These are phyloP conservation scores for Sebastes flavidus DNA, from an alignment of 2,797 vertebrate genomes.

Conservation along the genomic window DNA sequence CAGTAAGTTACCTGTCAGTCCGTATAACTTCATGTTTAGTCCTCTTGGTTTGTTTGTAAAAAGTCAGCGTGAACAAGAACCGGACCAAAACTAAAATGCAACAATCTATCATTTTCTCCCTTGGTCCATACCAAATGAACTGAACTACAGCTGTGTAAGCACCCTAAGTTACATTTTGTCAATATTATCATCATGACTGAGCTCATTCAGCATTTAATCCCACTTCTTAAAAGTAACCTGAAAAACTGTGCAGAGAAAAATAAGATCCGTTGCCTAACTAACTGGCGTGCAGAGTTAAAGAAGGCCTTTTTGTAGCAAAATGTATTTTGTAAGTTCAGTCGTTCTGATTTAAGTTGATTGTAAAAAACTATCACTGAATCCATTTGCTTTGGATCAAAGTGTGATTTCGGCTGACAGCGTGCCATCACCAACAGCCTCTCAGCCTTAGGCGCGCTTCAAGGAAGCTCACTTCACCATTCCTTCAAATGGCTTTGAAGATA, in stretches of 20 bases:
- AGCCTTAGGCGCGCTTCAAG: constrained; percentile 38
- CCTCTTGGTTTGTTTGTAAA: too few relatives aligned
- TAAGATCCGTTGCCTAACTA: neutral
- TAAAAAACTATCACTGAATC: constrained; percentile 12
- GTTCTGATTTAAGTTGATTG: constrained; percentile 22
- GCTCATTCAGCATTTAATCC: neutral
- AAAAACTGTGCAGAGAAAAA: constrained; percentile 3
- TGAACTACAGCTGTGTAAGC: neutral
- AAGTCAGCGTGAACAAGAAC: too few relatives aligned
- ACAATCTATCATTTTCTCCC: too few relatives aligned
- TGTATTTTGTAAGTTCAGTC: constrained; percentile 6
- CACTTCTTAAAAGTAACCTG: neutral
- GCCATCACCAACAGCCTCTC: constrained; percentile 21
- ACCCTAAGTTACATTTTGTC: neutral
- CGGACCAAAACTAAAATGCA: too few relatives aligned
- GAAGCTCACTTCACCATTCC: constrained; percentile 15
- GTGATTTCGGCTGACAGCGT: constrained; percentile 34
- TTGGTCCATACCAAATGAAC: too few relatives aligned
- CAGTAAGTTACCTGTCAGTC: too few relatives aligned
- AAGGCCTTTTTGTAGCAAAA: constrained; percentile 5
- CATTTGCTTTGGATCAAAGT: constrained; percentile 38
- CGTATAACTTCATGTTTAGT: too few relatives aligned
- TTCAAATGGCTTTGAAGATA: constrained; percentile 26
- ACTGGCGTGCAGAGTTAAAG: neutral
- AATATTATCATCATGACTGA: neutral